Evolutionary conservation across 1,140 invertebrate genomes (phyloP).

Genomic region (Nilaparvata lugens): DNA sequence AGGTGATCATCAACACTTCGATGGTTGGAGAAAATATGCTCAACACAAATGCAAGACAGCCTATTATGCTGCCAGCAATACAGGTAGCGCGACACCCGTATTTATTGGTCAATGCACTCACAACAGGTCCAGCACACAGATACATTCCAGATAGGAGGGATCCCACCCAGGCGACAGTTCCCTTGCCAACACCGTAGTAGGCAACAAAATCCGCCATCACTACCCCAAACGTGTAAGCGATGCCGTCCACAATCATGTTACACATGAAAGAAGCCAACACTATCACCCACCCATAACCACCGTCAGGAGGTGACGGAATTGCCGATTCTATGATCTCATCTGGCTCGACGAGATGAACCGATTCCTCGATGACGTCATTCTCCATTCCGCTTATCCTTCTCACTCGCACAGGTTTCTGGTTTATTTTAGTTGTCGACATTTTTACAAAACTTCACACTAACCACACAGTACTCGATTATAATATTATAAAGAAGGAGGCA

Average conservation of each 20-base stretch:
- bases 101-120: conserved; percentile 91
- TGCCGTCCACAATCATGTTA: conserved; percentile 97
- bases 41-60: conserved; percentile 76
- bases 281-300: conserved; percentile 88
- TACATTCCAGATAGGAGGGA: conserved; percentile 90
- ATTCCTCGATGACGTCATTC: too few species aligned
- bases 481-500: too few species aligned
- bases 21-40: conserved; percentile 79
- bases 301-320: conserved; percentile 56
- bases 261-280: conserved; percentile 95
- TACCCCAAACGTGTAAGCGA: conserved; percentile 87
- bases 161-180: conserved; percentile 87
- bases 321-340: background rate
- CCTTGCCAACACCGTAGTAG: conserved; percentile 77
- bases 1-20: conserved; percentile 85
- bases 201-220: conserved; percentile 72
- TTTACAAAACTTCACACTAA: too few species aligned
- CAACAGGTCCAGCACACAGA: conserved; percentile 76
- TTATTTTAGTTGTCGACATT: too few species aligned
- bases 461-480: too few species aligned
- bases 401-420: too few species aligned
- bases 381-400: too few species aligned
- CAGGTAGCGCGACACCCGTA: conserved; percentile 90
- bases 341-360: too few species aligned
- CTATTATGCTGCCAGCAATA: conserved; percentile 79